Base-by-base conservation (phyloP, 2,888 invertebrate species). In the Lithophane ornitopus region DNA sequence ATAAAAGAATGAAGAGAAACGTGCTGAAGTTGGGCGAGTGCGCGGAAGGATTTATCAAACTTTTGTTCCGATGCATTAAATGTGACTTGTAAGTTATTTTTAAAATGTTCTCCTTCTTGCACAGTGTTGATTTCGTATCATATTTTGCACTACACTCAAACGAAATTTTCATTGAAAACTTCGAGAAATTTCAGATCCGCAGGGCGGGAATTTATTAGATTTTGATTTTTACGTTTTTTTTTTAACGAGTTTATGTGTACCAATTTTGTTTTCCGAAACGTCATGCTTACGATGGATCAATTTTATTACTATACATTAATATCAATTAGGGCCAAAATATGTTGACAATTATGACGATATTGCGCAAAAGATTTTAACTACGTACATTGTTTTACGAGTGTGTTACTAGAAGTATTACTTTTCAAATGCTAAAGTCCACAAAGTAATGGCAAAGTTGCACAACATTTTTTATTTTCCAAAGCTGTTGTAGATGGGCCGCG, bases 81-180 rank as follows among this genome's bases (percentile, higher is more conserved):
- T 70, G 39, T 26, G 26, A 70, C 8, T 2, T 8, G 73, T 73
- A 49, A 73, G 73, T 73, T 12, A 12, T 49, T 70, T 68, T 65
- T 65, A 11, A 16, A 26, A 39, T 52, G 19, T 9, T 52, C 26
- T 26, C 0, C 2, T 19, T 14, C 19, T 49, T 39, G 9, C 14
- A 11, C 9, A 19, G 3, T 26, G 65, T 63, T 39, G 8, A 49
- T 62, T 46, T 39, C 22, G 14, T 41, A 28, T 6, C 9, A 22
- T 14, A 9, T 14, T 41, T 41, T 16, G 34, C 9, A 6, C 16
- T 3, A n/a, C 0, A 22, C 0, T 46, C 9, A 70, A 16, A 19
- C 0, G 6, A 63, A 44, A 16, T 19, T 63, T 46, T 46, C 9
- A 26, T 39, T 63, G 7, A 34, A 11, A 34, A 46, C 12, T 46